Evolutionary conservation across 2,888 invertebrate species (phyloP), one percentile per base, ranked within the genome.

Genomic region (Eulithis prunata): DNA sequence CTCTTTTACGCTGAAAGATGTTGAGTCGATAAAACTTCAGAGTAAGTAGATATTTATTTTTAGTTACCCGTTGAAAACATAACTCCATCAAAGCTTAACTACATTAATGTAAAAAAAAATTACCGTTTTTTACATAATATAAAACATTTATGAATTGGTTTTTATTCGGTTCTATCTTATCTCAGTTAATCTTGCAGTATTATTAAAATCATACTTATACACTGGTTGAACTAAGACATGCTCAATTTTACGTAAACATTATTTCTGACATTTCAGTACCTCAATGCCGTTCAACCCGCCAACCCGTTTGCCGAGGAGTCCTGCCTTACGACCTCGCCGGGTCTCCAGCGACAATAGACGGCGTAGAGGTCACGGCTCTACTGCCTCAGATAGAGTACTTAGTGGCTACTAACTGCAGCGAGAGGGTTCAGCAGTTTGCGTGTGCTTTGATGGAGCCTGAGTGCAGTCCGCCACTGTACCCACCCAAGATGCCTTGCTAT

Each of bases 391-490:
- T 95, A 71, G 94, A 95, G 77, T 93, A 93, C 72, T 86, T 96
- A 21, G 89, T 95, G 13, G 84, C 93, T n/a, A 94, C 95, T 8
- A 95, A 95, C 75, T 96, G 96, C 82, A 95, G 95, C 70, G 90
- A 93, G 0, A 90, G 96, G 4, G 90, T 94, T 0, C 89, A 90
- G 43, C 94, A 95, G 71, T 95, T 95, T 79, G 84, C 94, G 13
- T 96, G 96, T 73, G 93, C 95, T 1, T 86, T 95, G 11, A 83
- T 96, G 47, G 96, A 96, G 74, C 96, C 96, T 0, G 95, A 95
- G 74, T 96, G 96, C 79, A 94, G 94, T 66, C 94, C 95, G 0
- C 88, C 92, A 13, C 94, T 94, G 11, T 93, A 93, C 71, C 91
- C 93, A 6, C 85, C 94, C n/a, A 91, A 95, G 70, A 91, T 94